A percentile compares a stretch with the other conserved stretches of the same genome.
These are phyloP conservation scores for Pipistrellus pipistrellus DNA, from an alignment of 2,797 vertebrate genomes.

Conservation along the genomic window DNA sequence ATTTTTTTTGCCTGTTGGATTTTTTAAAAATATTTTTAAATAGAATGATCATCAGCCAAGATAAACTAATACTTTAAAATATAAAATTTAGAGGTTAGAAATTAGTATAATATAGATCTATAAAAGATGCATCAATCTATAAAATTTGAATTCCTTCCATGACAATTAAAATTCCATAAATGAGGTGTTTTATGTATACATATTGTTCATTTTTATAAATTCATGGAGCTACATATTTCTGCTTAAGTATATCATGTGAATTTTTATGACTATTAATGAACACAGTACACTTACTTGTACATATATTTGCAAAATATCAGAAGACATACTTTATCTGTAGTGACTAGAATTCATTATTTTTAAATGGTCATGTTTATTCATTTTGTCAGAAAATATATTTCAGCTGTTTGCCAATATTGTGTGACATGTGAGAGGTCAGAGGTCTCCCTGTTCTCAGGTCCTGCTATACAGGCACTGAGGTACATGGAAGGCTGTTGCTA, in stretches of 20 bases:
- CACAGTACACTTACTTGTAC: neutral
- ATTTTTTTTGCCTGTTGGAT: neutral
- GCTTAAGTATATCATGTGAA: neutral
- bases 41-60: neutral
- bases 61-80: neutral
- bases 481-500: neutral
- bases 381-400: neutral
- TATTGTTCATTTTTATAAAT: neutral
- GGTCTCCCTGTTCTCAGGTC: fast-evolving
- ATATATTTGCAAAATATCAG: neutral
- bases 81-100: neutral
- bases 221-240: neutral
- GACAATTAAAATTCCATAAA: neutral
- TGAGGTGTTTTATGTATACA: neutral
- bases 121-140: neutral
- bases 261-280: neutral
- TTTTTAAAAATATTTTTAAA: neutral
- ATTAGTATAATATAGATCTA: neutral
- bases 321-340: neutral
- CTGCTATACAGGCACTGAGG: fast-evolving
- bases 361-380: neutral
- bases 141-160: neutral
- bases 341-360: neutral
- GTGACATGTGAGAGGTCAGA: fast-evolving
- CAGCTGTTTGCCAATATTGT: fast-evolving